Conservation (phyloP, 2,797 vertebrate species). For the Lerista edwardsae region DNA sequence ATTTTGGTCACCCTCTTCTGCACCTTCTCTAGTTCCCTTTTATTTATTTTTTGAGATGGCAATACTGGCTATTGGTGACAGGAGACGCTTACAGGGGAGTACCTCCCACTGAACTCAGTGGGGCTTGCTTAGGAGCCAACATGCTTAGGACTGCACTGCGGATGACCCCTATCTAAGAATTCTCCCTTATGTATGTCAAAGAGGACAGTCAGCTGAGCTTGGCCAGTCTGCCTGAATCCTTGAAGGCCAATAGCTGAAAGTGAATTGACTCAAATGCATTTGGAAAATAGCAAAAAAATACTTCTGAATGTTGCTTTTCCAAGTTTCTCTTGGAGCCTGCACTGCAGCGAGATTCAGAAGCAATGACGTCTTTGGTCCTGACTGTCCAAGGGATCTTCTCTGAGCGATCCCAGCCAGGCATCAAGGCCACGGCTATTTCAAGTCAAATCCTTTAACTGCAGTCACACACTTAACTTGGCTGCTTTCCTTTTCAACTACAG, state of each 20-base stretch:
- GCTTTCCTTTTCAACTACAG: conserved; percentile 24
- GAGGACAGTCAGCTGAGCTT: not conserved
- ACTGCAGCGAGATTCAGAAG: not conserved
- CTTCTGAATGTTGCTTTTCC: conserved; percentile 28
- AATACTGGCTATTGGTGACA: too few species aligned
- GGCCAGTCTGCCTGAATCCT: not conserved
- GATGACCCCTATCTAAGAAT: not conserved
- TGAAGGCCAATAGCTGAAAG: conserved; percentile 22
- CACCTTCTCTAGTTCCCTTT: too few species aligned
- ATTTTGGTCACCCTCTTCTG: too few species aligned
- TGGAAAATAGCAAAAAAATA: conserved; percentile 7
- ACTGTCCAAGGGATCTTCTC: conserved; percentile 16
- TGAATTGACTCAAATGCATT: not conserved
- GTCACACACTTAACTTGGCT: conserved; percentile 22
- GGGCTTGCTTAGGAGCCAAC: too few species aligned
- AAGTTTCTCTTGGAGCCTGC: conserved; percentile 25
- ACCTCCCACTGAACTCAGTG: too few species aligned
- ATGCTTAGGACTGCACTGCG: not conserved
- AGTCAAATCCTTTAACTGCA: conserved; percentile 34
- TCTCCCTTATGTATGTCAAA: conserved; percentile 24
- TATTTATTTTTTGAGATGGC: too few species aligned
- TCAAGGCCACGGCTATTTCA: conserved; percentile 24
- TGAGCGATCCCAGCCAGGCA: conserved; percentile 25
- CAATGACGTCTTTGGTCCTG: fast-evolving
- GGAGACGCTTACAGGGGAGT: too few species aligned